Evolutionary conservation across 2,113 vertebrate genomes (phyloP).

Genomic region (Sclerurus mexicanus): DNA sequence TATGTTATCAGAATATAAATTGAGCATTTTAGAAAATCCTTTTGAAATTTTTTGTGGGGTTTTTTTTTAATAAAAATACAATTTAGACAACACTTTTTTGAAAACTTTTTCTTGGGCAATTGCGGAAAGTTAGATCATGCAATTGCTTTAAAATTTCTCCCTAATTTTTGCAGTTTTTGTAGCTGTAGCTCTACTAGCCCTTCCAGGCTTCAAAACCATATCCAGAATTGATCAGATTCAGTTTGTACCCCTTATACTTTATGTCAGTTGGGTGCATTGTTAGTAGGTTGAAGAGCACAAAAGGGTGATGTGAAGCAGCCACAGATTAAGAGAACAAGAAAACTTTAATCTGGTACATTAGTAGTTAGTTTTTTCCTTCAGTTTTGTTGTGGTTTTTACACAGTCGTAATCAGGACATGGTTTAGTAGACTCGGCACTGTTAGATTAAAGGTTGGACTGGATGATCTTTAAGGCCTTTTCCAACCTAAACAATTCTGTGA

Average conservation of each 20-base stretch:
- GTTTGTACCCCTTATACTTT: not conserved
- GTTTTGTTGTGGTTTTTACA: not conserved
- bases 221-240: not conserved
- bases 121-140: not conserved
- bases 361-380: rapidly evolving
- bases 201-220: not conserved
- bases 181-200: not conserved
- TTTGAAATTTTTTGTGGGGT: not conserved
- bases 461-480: not conserved
- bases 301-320: not conserved
- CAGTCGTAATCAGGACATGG: not conserved
- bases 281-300: not conserved
- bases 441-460: not conserved
- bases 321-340: not conserved
- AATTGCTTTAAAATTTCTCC: not conserved
- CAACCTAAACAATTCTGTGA: not conserved
- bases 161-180: not conserved
- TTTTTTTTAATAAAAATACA: not conserved
- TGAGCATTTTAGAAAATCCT: not conserved
- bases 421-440: not conserved
- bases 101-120: not conserved
- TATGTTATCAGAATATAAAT: not conserved
- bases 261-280: not conserved
- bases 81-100: not conserved
- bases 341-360: not conserved